These are phyloP conservation scores for Temnothorax ravouxi DNA, from an alignment of 2,888 invertebrate species.

Conservation along the genomic window DNA sequence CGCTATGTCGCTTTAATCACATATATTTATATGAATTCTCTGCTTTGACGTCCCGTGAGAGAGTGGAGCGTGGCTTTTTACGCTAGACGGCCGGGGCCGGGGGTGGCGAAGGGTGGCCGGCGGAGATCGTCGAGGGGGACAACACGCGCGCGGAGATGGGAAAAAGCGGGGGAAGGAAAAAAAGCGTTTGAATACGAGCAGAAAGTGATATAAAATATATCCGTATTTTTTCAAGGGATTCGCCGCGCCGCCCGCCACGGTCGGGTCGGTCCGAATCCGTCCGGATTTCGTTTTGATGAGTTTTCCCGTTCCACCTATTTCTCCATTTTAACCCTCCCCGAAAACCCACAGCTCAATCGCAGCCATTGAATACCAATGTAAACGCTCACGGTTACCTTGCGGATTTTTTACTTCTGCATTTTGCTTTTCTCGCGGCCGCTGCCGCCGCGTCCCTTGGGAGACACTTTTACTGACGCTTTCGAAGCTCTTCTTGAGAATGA, in stretches of 20 bases:
- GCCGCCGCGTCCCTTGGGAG: slow-evolving; percentile 38
- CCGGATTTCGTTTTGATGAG: slow-evolving; percentile 84
- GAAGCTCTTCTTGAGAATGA: slow-evolving; percentile 28
- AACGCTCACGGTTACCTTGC: slow-evolving; percentile 73
- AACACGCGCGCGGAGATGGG: slow-evolving; percentile 27
- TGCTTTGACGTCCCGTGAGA: slow-evolving; percentile 34
- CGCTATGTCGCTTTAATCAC: slow-evolving; percentile 45
- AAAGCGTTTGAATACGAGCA: slow-evolving; percentile 59
- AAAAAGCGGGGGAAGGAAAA: slow-evolving; percentile 49
- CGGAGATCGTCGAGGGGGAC: slow-evolving; percentile 15
- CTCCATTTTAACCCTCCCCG: slow-evolving; percentile 67
- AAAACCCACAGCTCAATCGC: slow-evolving; percentile 82
- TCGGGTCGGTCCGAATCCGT: slow-evolving; percentile 74
- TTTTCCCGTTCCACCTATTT: slow-evolving; percentile 75
- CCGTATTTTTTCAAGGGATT: slow-evolving; percentile 83
- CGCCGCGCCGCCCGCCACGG: slow-evolving; percentile 64
- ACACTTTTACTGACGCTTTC: slow-evolving; percentile 59
- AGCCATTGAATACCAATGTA: slow-evolving; percentile 84
- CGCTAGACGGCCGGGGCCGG: slow-evolving; percentile 4
- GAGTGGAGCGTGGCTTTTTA: slow-evolving; percentile 33
- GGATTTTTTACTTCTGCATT: slow-evolving; percentile 72
- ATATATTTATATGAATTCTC: slow-evolving; percentile 55
- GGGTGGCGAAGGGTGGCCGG: not conserved
- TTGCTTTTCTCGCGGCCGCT: slow-evolving; percentile 47
- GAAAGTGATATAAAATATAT: slow-evolving; percentile 81